Conservation (phyloP, 2,888 invertebrate species). For the Nephrotoma flavescens region DNA sequence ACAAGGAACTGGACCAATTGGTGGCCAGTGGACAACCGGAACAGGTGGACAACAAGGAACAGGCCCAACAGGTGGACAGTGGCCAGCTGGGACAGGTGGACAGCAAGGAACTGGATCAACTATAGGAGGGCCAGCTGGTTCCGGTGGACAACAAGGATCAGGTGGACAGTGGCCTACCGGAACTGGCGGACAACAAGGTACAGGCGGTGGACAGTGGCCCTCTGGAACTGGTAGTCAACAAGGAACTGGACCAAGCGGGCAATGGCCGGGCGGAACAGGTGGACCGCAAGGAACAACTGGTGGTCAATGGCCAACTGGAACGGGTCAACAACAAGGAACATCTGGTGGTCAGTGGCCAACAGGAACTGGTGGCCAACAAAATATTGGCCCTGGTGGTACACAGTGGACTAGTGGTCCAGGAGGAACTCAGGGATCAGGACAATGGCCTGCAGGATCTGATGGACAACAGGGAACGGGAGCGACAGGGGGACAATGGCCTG, state of each 20-base stretch:
- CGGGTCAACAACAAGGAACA: background rate
- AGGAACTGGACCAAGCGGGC: slow-evolving; percentile 2
- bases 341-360: background rate
- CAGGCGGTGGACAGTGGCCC: slow-evolving; percentile 4
- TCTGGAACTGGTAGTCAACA: slow-evolving; percentile 3
- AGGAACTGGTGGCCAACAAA: background rate
- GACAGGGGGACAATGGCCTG: background rate
- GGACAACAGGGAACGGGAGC: background rate
- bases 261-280: slow-evolving; percentile 4
- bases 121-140: background rate
- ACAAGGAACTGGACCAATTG: background rate
- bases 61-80: background rate
- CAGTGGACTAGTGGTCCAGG: background rate
- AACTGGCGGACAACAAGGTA: slow-evolving; percentile 5
- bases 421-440: background rate
- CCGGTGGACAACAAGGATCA: background rate
- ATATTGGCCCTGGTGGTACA: background rate
- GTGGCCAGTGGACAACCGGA: background rate
- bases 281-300: background rate
- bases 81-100: background rate
- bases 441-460: background rate
- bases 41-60: background rate
- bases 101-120: background rate
- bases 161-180: slow-evolving; percentile 4
- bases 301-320: slow-evolving; percentile 5